Evolutionary conservation across 92 coral and sea anemone genomes (phyloP), one percentile per base, ranked within the genome.

Genomic region (Bergia sp.): DNA sequence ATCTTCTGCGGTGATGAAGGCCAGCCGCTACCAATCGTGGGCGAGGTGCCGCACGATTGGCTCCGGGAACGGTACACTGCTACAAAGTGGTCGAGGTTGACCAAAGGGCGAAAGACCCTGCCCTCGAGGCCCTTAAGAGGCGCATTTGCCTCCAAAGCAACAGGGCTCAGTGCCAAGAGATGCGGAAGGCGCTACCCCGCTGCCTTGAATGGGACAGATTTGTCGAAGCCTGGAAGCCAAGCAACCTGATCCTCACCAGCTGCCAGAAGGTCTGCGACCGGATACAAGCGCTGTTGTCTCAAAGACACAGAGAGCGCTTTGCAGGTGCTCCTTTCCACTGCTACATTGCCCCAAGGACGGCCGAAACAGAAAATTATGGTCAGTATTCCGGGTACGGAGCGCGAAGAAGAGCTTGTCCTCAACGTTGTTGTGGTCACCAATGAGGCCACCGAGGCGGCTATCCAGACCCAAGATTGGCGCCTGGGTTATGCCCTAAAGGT

Each of bases 1-100:
- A 29, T 87, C 40, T 79, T 80, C 21, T 88, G 82, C 55, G 89
- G 82, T 8, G 89, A 75, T 11, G 82, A 73, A 7, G 89, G 86
- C 45, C 85, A 87, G 41, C 61, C 85, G n/a, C 82, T 4, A 4
- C 85, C 81, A 2, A 65, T 23, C 1, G 85, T 67, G 12, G 53
- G 83, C 36, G 50, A 71, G 43, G 69, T 49, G 73, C 91, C 84
- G 2, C 85, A 87, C 37, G 85, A 58, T 1, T 87, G 77, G 65
- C 58, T 77, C 6, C 57, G 57, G 23, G 53, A 86, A 1, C 37
- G 20, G 57, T 10, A 0, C 18, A 7, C 53, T 80, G 80, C 40
- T 88, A 88, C 39, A 61, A 88, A 5, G 87, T 81, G 23, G 45
- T 88, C 40, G 23, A 36, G 3, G 2, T 1, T 0, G 82, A 88